Conservation (phyloP, 2,797 vertebrate species). For the Chiroxiphia lanceolata region DNA sequence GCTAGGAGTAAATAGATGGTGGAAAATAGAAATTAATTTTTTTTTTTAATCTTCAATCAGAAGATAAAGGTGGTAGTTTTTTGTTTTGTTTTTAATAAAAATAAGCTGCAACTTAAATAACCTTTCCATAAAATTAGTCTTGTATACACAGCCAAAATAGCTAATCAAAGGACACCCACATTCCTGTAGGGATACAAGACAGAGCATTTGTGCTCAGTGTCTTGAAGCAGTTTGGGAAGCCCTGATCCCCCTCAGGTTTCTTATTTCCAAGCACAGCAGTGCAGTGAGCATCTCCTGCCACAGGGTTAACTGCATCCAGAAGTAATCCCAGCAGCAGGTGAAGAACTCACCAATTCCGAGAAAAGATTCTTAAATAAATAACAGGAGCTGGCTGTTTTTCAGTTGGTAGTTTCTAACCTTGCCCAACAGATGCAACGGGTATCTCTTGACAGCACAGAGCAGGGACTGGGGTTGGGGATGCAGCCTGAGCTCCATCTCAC, state of each 20-base stretch:
- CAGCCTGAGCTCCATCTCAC: not conserved
- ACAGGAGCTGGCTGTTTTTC: not conserved
- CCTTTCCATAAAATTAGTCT: not conserved
- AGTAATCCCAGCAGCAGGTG: accelerated
- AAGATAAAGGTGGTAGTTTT: accelerated
- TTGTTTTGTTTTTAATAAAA: not conserved
- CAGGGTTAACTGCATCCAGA: not conserved
- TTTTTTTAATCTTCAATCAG: not conserved
- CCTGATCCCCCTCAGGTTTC: accelerated
- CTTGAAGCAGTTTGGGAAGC: not conserved
- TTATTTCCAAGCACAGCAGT: accelerated
- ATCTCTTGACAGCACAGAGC: not conserved
- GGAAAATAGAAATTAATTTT: not conserved
- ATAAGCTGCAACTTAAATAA: not conserved
- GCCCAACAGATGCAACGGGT: accelerated
- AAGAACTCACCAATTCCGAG: not conserved
- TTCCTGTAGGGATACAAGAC: not conserved
- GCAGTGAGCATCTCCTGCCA: not conserved
- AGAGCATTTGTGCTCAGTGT: not conserved
- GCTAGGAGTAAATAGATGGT: not conserved
- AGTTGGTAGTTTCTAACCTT: not conserved
- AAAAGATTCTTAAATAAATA: not conserved
- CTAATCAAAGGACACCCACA: not conserved
- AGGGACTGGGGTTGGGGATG: accelerated
- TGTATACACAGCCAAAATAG: not conserved